Conservation (phyloP, 2,797 vertebrate genomes). For the Distichodus sexfasciatus region DNA sequence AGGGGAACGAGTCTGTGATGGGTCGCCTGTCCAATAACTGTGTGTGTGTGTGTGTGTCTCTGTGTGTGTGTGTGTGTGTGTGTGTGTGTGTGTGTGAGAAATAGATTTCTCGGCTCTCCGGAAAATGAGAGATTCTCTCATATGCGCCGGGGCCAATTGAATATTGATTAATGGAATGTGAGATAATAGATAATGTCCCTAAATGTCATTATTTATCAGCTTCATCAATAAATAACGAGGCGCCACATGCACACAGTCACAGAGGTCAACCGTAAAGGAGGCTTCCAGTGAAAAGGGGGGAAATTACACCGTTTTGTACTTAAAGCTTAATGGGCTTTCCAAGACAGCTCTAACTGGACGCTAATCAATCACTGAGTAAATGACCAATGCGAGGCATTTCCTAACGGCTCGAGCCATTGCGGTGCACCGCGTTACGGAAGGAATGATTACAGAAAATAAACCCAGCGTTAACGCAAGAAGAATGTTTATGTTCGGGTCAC, state of each 20-base stretch:
- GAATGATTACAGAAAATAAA: too few relatives aligned
- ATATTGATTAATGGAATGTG: slow-evolving; percentile 16
- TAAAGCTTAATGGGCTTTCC: slow-evolving; percentile 5
- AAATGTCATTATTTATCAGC: slow-evolving; percentile 7
- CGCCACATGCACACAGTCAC: neutral
- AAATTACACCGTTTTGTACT: neutral
- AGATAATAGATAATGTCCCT: slow-evolving; percentile 8
- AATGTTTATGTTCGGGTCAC: too few relatives aligned
- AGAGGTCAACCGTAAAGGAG: slow-evolving; percentile 7
- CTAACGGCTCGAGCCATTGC: too few relatives aligned
- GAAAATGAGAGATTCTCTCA: neutral
- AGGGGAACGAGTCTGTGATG: slow-evolving; percentile 8
- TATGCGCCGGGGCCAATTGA: neutral
- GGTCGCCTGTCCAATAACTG: slow-evolving; percentile 38
- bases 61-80: slow-evolving; percentile 4
- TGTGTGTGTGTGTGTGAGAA: neutral
- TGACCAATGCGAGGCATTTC: too few relatives aligned
- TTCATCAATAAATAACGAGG: slow-evolving; percentile 15
- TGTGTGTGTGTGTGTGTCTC: slow-evolving; percentile 24
- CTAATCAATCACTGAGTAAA: too few relatives aligned
- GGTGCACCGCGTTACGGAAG: too few relatives aligned
- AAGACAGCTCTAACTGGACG: neutral
- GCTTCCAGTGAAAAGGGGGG: neutral
- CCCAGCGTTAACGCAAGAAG: too few relatives aligned
- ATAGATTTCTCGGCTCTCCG: neutral